Conservation (phyloP, 2,888 invertebrate genomes). For the Nephrotoma flavescens region DNA sequence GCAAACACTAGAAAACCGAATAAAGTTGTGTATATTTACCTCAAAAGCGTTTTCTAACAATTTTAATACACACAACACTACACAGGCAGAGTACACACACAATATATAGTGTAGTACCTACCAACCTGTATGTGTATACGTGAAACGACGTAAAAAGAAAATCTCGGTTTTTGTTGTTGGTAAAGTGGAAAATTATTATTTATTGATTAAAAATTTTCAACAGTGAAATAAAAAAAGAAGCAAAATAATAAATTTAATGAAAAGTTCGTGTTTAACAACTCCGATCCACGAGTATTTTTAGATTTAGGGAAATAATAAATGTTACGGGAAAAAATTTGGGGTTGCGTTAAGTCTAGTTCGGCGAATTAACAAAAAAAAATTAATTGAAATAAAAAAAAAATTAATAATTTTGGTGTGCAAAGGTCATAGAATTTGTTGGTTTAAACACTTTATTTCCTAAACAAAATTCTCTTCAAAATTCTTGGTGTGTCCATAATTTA, state of each 20-base stretch:
- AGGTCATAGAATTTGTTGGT: too few relatives aligned
- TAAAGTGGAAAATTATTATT: background rate
- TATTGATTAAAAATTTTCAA: background rate
- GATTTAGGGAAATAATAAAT: too few relatives aligned
- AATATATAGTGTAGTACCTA: background rate
- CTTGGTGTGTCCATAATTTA: too few relatives aligned
- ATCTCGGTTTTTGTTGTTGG: background rate
- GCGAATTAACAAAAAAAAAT: too few relatives aligned
- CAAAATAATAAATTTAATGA: background rate
- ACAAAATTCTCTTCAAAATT: too few relatives aligned
- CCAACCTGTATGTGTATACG: background rate
- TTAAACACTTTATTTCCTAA: too few relatives aligned
- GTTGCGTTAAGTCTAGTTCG: too few relatives aligned
- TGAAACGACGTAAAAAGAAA: background rate
- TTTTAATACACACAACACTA: background rate
- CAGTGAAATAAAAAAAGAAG: background rate
- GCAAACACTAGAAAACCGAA: background rate
- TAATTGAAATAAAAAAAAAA: too few relatives aligned
- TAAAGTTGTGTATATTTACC: background rate
- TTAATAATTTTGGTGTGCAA: too few relatives aligned
- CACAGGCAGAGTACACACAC: background rate
- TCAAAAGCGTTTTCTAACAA: background rate
- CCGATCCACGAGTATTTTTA: too few relatives aligned
- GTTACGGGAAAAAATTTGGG: too few relatives aligned
- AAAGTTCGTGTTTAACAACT: background rate